Percentiles rank a stretch among this genome's conserved stretches.
Evolutionary conservation across 2,113 vertebrate species (phyloP).

Genomic region (Melanotaenia duboulayi): DNA sequence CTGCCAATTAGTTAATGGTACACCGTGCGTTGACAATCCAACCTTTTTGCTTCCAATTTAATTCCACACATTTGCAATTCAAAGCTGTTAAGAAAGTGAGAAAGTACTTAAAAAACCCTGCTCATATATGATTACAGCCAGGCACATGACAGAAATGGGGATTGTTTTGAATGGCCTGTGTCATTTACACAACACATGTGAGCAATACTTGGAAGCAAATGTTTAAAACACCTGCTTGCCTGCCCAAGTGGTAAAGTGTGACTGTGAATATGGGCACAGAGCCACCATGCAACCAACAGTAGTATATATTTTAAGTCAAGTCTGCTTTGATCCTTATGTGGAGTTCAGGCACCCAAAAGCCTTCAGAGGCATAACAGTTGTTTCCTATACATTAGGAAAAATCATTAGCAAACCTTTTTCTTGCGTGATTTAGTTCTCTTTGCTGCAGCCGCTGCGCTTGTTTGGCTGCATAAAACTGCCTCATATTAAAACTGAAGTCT

Average conservation of each 20-base stretch:
- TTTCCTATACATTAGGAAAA: conserved; percentile 10
- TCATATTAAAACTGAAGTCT: conserved; percentile 20
- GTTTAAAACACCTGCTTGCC: conserved; percentile 29
- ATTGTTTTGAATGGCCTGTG: neutral
- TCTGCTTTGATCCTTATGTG: conserved; percentile 41
- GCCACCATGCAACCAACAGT: conserved; percentile 27
- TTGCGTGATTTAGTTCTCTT: neutral
- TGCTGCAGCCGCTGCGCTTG: neutral
- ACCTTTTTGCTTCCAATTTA: conserved; percentile 56
- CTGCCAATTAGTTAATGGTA: conserved; percentile 73
- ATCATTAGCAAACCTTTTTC: neutral
- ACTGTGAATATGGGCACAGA: conserved; percentile 30
- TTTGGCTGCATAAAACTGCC: neutral
- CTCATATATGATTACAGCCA: conserved; percentile 33
- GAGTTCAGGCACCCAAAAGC: conserved; percentile 34
- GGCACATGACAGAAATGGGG: conserved; percentile 35
- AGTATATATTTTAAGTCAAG: conserved; percentile 40
- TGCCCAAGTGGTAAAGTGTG: conserved; percentile 4
- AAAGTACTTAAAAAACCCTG: conserved; percentile 56
- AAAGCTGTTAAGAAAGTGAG: conserved; percentile 20
- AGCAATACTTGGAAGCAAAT: conserved; percentile 35
- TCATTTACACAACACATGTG: conserved; percentile 8
- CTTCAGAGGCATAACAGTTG: conserved; percentile 11
- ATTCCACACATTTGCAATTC: conserved; percentile 56
- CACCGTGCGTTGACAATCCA: conserved; percentile 42